Conservation (phyloP, 2,888 invertebrate species). For the Amblyteles armatorius region DNA sequence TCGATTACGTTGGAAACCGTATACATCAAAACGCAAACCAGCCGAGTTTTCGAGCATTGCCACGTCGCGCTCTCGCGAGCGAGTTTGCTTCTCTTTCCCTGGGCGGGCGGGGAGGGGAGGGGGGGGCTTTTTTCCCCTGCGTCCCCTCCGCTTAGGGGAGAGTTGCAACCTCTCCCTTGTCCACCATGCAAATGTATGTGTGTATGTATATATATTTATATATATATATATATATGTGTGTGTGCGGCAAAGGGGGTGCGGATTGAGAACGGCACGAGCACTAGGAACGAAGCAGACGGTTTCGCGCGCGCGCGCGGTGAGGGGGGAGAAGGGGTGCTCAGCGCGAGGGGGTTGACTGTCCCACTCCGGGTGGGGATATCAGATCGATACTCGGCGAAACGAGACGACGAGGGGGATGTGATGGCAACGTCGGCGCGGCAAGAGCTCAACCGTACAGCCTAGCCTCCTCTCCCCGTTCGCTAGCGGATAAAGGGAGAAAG, state of each 20-base stretch:
- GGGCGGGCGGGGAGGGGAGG: too few relatives aligned
- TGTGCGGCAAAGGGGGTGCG: constrained; percentile 30
- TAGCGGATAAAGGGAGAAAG: constrained; percentile 33
- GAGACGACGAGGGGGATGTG: constrained; percentile 71
- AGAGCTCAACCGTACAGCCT: constrained; percentile 59
- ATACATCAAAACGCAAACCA: constrained; percentile 74
- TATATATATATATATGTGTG: background rate
- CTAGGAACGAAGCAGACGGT: constrained; percentile 71
- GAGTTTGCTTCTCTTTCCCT: constrained; percentile 35
- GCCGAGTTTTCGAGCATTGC: constrained; percentile 72
- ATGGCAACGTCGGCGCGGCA: constrained; percentile 62
- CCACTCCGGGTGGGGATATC: constrained; percentile 73
- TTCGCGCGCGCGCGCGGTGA: constrained; percentile 70
- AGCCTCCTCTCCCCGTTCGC: constrained; percentile 19
- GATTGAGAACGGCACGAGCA: background rate
- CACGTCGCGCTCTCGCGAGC: constrained; percentile 46
- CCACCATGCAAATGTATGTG: background rate
- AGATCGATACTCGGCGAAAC: constrained; percentile 83
- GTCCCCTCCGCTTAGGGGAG: constrained; percentile 40
- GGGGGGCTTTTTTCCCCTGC: constrained; percentile 20
- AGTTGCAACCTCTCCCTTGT: constrained; percentile 50
- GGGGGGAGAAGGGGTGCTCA: constrained; percentile 53
- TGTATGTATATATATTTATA: background rate
- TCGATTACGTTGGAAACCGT: constrained; percentile 70
- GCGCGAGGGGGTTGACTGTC: constrained; percentile 30